These are phyloP conservation scores for Osmerus eperlanus DNA, from an alignment of 2,113 vertebrate species.

Conservation along the genomic window DNA sequence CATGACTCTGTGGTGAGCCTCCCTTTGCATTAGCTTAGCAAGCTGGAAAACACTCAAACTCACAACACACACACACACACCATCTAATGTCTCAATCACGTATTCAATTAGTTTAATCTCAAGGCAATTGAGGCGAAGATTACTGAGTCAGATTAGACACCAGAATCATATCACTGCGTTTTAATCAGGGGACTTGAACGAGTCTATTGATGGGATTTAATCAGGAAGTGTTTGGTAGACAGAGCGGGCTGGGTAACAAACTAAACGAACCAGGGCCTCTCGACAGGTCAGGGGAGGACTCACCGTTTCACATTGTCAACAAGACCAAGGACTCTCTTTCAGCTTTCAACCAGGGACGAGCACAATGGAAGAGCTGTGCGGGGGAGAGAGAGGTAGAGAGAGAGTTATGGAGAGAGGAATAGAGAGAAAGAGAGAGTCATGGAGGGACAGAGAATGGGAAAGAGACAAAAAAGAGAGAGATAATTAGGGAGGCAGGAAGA, in stretches of 20 bases:
- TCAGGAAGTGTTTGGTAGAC: conserved; percentile 41
- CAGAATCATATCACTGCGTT: conserved; percentile 51
- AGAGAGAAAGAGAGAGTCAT: too few species aligned
- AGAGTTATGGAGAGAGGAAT: not conserved
- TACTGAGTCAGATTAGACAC: conserved; percentile 22
- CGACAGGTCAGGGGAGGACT: conserved; percentile 33
- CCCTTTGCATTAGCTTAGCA: not conserved
- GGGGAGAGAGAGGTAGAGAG: conserved; percentile 12
- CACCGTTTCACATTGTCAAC: conserved; percentile 42
- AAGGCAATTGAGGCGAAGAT: conserved; percentile 24
- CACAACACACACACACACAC: not conserved
- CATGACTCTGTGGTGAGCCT: not conserved
- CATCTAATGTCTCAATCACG: not conserved
- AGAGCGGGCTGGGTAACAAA: not conserved
- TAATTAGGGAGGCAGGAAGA: too few species aligned
- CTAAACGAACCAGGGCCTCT: conserved; percentile 30
- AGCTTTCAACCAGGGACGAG: too few species aligned
- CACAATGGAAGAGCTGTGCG: not conserved
- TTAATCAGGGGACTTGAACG: conserved; percentile 55
- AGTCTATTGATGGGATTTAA: conserved; percentile 57
- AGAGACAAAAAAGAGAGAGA: too few species aligned
- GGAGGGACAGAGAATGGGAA: too few species aligned
- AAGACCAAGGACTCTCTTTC: conserved; percentile 31
- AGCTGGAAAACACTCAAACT: not conserved
- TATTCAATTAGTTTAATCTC: conserved; percentile 24